Base-by-base conservation (phyloP, 2,888 invertebrate species). In the Mayetiola destructor region DNA sequence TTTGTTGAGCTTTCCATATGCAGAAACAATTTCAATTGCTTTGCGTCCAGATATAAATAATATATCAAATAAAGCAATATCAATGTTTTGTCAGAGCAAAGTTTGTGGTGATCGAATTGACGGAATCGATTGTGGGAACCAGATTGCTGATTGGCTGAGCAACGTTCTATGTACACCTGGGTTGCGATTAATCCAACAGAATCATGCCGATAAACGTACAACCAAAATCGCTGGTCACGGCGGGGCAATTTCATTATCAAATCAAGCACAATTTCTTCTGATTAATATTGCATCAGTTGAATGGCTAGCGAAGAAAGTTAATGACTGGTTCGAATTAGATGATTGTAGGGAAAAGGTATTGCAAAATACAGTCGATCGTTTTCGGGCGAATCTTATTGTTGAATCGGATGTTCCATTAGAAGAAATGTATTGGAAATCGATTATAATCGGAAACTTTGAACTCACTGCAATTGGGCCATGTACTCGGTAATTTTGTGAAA, bases 341-440 rank as follows among this genome's bases (percentile, higher is more conserved):
- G 30, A 36, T 9, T 77, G 79, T 59, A 23, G 27, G 2, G 48
- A 48, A n/a, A 48, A 48, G 27, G 16, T 48, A n/a, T 75, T 75
- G 35, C 64, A 72, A 48, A 76, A 77, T 56, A 69, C 69, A 10
- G 75, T 87, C 3, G 76, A 80, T 60, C 77, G 96, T 63, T 96
- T 97, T 71, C 78, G 97, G 65, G 87, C 88, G n/a, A 97, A 97
- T 73, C 76, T 97, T 37, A 78, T 95, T 2, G 76, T 94, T 14
- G 80, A 82, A 61, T 85, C 86, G 57, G 71, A 76, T 2, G 65
- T 74, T 27, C 77, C 88, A n/a, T 84, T 93, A 65, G 80, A 80
- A 29, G 96, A 96, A 75, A 83, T 83, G 56, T 69, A 76, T 1
- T 89, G 88, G 80, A 70, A 76, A 18, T 67, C 72, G 58, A 65